A percentile compares a stretch with the other conserved stretches of the same genome.
Conservation (phyloP, 1,140 invertebrate genomes). For the Drosophila willistoni region DNA sequence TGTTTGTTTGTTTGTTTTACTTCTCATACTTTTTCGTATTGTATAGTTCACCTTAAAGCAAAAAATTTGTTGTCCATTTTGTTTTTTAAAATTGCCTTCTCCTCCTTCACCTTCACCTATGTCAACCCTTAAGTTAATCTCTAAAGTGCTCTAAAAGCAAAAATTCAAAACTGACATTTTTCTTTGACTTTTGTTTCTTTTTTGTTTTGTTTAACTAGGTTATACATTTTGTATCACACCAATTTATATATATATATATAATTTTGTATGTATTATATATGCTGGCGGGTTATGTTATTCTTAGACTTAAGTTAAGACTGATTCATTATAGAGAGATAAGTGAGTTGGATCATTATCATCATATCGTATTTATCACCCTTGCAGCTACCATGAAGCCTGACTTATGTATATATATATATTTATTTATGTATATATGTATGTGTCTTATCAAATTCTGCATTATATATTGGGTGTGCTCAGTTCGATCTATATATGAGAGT, state of each 20-base stretch:
- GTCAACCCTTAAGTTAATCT: background rate
- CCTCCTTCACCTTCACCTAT: background rate
- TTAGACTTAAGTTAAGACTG: constrained; percentile 41
- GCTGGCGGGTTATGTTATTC: constrained; percentile 67
- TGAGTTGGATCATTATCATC: constrained; percentile 25
- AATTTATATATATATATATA: constrained; percentile 62
- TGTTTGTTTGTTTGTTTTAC: background rate
- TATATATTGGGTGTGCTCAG: constrained; percentile 49
- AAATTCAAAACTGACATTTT: constrained; percentile 56
- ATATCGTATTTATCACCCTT: constrained; percentile 63
- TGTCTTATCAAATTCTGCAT: constrained; percentile 21
- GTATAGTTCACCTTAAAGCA: constrained; percentile 42
- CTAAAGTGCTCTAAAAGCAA: constrained; percentile 57
- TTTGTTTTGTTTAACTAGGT: constrained; percentile 45
- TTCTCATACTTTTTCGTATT: constrained; percentile 20
- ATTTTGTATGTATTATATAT: constrained; percentile 32
- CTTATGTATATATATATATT: constrained; percentile 47
- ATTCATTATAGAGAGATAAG: constrained; percentile 25
- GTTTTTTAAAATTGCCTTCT: constrained; percentile 34
- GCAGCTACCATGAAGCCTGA: constrained; percentile 74
- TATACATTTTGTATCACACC: constrained; percentile 79
- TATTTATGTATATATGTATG: constrained; percentile 5
- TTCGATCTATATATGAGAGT: constrained; percentile 35
- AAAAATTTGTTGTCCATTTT: constrained; percentile 9
- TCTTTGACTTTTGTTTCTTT: constrained; percentile 15